Base-by-base conservation (phyloP, 1,140 invertebrate species). In the Diorhabda carinulata region DNA sequence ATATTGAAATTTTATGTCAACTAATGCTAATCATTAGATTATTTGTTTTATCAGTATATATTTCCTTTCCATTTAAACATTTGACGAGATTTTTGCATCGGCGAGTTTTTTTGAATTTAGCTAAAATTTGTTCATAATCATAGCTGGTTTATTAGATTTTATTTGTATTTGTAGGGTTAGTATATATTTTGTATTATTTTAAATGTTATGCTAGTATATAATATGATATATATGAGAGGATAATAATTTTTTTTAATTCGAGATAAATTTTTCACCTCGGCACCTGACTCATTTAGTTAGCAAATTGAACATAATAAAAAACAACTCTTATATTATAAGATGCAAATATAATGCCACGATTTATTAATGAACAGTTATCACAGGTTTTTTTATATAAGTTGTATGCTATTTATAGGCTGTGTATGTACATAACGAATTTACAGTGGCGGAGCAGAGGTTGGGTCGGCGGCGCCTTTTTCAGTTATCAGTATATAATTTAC, bases 391-490 rank as follows among this genome's bases (percentile, higher is more conserved):
- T 52, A 9, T 64, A 60, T 62, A 47, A 61, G 62, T 70, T 67
- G 63, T 76, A 76, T 73, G 70, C 74, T 74, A 72, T 65, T 76
- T 76, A 78, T 77, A 77, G 77, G 77, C 77, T 79, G 78, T 79
- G 77, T 79, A 77, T 78, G 77, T 78, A 78, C 68, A 79, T 79
- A 79, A 70, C 70, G 61, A 76, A 69, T 67, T 63, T 58, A 68
- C 45, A 67, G 73, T 76, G 74, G 72, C 77, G 61, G 74, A 78
- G 78, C 78, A 79, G 77, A 75, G 68, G 72, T 69, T 66, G 64
- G 64, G 64, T 70, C 63, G 66, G 64, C 68, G 67, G 72, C 59
- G 68, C 61, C 41, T 59, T 67, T 69, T 73, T 75, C 75, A 76
- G 72, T 77, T 78, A 76, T 78, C 74, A 76, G 72, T 72, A 75